A percentile compares a stretch with the other conserved stretches of the same genome.
Evolutionary conservation across 2,888 invertebrate species (phyloP).

Genomic region (Argynnis bischoffii): DNA sequence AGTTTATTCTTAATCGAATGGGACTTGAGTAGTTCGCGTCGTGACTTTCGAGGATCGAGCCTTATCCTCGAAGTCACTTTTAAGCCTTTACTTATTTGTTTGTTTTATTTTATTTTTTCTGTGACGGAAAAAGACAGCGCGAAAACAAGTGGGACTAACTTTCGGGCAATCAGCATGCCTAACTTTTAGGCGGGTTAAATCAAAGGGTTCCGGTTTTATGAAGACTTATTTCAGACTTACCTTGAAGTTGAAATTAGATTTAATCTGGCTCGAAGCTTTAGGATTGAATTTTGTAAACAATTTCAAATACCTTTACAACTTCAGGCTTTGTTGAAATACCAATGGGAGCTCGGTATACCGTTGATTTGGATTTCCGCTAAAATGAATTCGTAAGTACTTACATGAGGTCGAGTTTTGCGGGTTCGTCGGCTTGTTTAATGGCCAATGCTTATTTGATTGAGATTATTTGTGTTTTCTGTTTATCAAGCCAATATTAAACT

Average conservation of each 20-base stretch:
- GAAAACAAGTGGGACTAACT: conserved; percentile 73
- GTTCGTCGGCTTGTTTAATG: conserved; percentile 61
- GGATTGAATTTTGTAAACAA: conserved; percentile 83
- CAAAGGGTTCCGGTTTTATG: conserved; percentile 82
- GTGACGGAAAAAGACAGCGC: conserved; percentile 67
- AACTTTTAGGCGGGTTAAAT: conserved; percentile 79
- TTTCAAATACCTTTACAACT: conserved; percentile 81
- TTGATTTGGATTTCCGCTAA: conserved; percentile 79
- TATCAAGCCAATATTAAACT: conserved; percentile 18
- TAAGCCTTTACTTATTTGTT: conserved; percentile 77
- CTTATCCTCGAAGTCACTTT: conserved; percentile 68
- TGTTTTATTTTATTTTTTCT: conserved; percentile 78
- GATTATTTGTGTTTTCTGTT: conserved; percentile 52
- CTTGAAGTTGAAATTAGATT: conserved; percentile 82
- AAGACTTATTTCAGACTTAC: conserved; percentile 83
- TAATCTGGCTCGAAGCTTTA: conserved; percentile 81
- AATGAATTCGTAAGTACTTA: conserved; percentile 73
- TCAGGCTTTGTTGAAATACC: conserved; percentile 81
- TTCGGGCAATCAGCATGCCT: conserved; percentile 78
- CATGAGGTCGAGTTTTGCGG: conserved; percentile 70
- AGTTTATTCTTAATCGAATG: conserved; percentile 39
- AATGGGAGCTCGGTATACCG: conserved; percentile 74
- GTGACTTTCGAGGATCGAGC: conserved; percentile 49
- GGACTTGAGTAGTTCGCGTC: conserved; percentile 38
- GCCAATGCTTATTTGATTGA: conserved; percentile 65